Conservation (phyloP, 1,140 invertebrate genomes). For the Drosophila bipectinata region DNA sequence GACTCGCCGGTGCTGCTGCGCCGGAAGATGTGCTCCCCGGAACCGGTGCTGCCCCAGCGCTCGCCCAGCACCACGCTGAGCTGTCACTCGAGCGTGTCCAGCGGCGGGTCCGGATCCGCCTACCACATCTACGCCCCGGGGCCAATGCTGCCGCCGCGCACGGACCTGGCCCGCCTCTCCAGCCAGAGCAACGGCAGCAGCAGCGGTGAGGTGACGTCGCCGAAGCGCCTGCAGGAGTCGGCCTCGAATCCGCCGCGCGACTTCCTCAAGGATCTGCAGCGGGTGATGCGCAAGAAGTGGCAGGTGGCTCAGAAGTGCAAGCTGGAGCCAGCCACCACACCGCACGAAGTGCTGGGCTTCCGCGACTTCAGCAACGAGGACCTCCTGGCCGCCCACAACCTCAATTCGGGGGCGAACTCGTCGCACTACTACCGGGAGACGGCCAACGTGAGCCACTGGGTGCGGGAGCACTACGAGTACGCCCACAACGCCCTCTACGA, state of each 20-base stretch:
- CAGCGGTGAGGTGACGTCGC: constrained; percentile 84
- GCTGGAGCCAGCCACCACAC: constrained; percentile 91
- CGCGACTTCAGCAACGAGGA: constrained; percentile 86
- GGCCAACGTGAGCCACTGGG: constrained; percentile 94
- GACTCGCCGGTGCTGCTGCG: constrained; percentile 81
- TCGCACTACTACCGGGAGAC: constrained; percentile 89
- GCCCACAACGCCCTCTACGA: constrained; percentile 82
- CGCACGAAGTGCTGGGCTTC: constrained; percentile 95
- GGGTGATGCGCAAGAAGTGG: constrained; percentile 97
- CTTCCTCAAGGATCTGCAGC: constrained; percentile 93
- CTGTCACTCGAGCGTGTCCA: constrained; percentile 16
- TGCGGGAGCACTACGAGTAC: constrained; percentile 93
- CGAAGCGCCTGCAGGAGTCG: constrained; percentile 89
- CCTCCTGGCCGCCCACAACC: constrained; percentile 70
- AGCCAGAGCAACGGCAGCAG: constrained; percentile 63
- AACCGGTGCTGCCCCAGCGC: constrained; percentile 59
- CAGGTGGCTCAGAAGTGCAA: constrained; percentile 96
- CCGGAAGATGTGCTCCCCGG: constrained; percentile 82
- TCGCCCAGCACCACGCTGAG: constrained; percentile 62
- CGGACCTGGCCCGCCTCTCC: constrained; percentile 87
- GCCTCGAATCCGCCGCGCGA: constrained; percentile 91
- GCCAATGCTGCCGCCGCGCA: constrained; percentile 89
- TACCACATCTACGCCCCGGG: constrained; percentile 78
- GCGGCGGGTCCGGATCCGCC: constrained; percentile 10
- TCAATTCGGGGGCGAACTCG: constrained; percentile 72